Evolutionary conservation across 1,140 invertebrate genomes (phyloP), one percentile per base, ranked within the genome.

Genomic region (Meloidogyne exigua): DNA sequence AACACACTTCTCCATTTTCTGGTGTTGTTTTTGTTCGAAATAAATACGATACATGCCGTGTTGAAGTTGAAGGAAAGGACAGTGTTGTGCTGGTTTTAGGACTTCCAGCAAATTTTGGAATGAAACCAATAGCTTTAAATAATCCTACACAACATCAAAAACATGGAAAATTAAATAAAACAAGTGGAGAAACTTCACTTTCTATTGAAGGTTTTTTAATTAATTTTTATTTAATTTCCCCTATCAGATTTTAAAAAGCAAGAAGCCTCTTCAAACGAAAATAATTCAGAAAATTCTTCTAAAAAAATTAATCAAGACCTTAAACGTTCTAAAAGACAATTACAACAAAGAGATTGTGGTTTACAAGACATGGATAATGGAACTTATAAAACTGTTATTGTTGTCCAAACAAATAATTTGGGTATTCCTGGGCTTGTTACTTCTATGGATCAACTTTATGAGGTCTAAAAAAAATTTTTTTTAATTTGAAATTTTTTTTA

Each of bases 1-100:
- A 87, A 64, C 86, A 87, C 64, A 44, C 75, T 36, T 75, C 85
- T 32, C 74, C 79, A 62, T 87, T 87, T 82, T 78, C 80, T 62
- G 85, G 85, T 65, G 87, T 87, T 15, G 81, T 87, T 28, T 87
- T 87, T 71, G 85, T 88, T 36, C 87, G 88, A 79, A 87, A 88
- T 66, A 87, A 88, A 70, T 87, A 87, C 67, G 85, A 87, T 71
- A 85, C 83, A 57, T 87, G 85, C 75, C 86, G 85, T 67, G 83
- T 88, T 68, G 85, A 87, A 70, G 83, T 79, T 39, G 77, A 78
- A 32, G 77, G 79, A 32, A 78, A 71, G 10, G 80, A 84, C 67
- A 69, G 76, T 36, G 85, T 86, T 28, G 87, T 81, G 5, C 78
- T 87, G 13, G 80, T 83, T 26, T 75, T 87, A 21, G 85, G 85